These are phyloP conservation scores for Chloropsis cyanopogon DNA, from an alignment of 2,113 vertebrate genomes.

Conservation along the genomic window DNA sequence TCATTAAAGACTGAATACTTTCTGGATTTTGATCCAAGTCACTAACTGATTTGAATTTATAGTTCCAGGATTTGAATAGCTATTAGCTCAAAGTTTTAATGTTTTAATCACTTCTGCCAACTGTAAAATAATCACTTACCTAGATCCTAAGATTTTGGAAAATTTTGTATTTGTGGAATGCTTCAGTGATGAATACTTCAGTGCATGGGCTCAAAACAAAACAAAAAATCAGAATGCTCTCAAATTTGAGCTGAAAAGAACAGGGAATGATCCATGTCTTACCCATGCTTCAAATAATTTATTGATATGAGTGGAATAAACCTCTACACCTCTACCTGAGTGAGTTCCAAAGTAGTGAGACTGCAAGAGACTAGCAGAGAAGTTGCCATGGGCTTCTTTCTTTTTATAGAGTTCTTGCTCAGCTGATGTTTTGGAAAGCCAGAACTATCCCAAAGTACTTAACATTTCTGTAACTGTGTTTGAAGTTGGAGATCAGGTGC, in stretches of 20 bases:
- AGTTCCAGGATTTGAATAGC: neutral
- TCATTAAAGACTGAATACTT: neutral
- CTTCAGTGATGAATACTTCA: neutral
- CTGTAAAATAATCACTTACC: neutral
- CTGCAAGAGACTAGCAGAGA: neutral
- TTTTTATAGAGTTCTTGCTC: neutral
- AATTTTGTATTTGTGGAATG: neutral
- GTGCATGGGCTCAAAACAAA: neutral
- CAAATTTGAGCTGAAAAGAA: neutral
- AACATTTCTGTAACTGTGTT: neutral
- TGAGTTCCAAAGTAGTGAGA: neutral
- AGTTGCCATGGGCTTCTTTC: neutral
- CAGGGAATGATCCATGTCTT: neutral
- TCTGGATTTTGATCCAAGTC: neutral
- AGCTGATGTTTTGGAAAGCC: neutral
- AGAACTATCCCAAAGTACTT: neutral
- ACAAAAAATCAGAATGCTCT: neutral
- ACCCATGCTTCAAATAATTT: neutral
- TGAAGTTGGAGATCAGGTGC: neutral
- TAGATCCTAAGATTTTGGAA: neutral
- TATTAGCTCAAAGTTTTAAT: neutral
- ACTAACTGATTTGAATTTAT: neutral
- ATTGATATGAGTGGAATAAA: neutral
- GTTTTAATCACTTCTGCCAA: neutral
- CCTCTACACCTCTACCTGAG: neutral